These are phyloP conservation scores for Nyctereutes procyonoides DNA, from an alignment of 2,113 vertebrate species.

Conservation along the genomic window DNA sequence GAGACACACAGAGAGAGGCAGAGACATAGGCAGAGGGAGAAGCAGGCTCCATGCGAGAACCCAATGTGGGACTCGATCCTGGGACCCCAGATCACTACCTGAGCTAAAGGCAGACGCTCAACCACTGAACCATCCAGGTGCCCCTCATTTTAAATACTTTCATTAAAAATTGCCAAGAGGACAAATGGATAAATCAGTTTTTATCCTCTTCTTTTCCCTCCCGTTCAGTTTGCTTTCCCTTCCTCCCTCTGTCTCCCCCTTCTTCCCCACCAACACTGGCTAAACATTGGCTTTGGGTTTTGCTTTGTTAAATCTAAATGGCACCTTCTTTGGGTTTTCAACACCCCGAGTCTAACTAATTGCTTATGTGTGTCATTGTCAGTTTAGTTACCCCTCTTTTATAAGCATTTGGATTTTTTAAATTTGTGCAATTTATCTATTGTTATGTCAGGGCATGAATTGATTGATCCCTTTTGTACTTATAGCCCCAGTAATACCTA, in stretches of 20 bases:
- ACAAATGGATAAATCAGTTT: not conserved
- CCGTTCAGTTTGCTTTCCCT: not conserved
- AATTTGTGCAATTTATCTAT: not conserved
- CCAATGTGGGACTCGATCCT: too few relatives aligned
- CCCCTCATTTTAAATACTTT: not conserved
- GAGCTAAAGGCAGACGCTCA: too few relatives aligned
- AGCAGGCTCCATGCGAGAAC: too few relatives aligned
- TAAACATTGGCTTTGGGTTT: not conserved
- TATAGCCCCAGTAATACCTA: not conserved
- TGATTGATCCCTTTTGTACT: not conserved
- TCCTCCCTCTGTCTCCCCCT: rapidly evolving
- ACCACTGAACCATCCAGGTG: too few relatives aligned
- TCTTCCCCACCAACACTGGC: too few relatives aligned
- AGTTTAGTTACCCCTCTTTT: not conserved
- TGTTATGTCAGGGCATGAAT: not conserved
- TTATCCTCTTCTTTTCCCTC: not conserved
- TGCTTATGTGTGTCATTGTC: not conserved
- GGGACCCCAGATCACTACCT: too few relatives aligned
- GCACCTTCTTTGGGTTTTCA: not conserved
- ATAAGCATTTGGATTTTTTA: not conserved
- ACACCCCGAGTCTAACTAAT: not conserved
- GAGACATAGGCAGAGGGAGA: too few relatives aligned
- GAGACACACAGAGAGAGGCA: too few relatives aligned
- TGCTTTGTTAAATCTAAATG: not conserved
- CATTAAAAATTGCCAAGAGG: not conserved